Evolutionary conservation across 2,888 invertebrate genomes (phyloP), one percentile per base, ranked within the genome.

Genomic region (Plusia festucae): DNA sequence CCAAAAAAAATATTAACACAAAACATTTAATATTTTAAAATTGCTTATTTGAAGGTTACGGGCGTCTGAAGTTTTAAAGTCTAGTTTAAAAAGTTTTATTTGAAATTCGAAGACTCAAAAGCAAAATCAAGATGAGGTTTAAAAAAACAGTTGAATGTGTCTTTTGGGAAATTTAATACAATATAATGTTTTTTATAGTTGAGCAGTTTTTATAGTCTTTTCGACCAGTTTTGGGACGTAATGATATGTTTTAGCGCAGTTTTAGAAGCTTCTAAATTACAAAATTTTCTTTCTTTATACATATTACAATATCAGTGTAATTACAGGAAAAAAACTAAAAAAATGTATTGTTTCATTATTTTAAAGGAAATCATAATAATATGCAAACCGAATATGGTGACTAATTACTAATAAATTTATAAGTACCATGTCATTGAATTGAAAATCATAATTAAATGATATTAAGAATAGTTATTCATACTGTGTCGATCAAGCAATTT

Each of bases 1-100:
- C 49, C 18, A 46, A 18, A 52, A 16, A 27, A 27, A 32, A 11
- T 53, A 67, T 64, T 71, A 67, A 71, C 44, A 49, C 30, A 30
- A 32, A 32, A n/a, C 16, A 32, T 32, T 24, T 15, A 24, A 3
- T 18, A 22, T 27, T 60, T 49, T 34, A 53, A 20, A 57, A 54
- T 22, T 1, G 22, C 32, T 30, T 49, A 11, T 15, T 4, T 8
- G 4, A 18, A 9, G 18, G 15, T 22, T 24, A 5, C 5, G 2
- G 27, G 16, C 16, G 27, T 27, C 13, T 4, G n/a, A 46, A 18
- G 15, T 40, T 40, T n/a, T 40, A 40, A 34, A 34, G 40, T 4
- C 40, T 13, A 15, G 44, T 16, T 16, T 16, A 16, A n/a, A 16
- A 16, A 44, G 16, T 16, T 44, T 6, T 16, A 16, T 44, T 40